Evolutionary conservation across 2,888 invertebrate species (phyloP), one percentile per base, ranked within the genome.

Genomic region (Lasioglossum lativentre): DNA sequence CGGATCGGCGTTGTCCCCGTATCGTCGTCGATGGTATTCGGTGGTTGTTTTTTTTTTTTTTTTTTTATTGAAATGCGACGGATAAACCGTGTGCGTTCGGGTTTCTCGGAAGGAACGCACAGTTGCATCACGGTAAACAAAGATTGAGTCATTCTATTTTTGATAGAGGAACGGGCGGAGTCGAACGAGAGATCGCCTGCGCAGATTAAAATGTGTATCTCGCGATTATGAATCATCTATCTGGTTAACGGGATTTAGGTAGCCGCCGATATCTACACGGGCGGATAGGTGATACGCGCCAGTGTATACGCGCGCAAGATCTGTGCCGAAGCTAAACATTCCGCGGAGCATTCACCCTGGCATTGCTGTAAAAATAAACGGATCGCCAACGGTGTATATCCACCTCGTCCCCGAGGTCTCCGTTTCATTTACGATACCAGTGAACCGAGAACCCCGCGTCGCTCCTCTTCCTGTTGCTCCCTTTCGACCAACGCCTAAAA

Each of bases 341-440:
- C 89, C 80, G 83, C 87, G 86, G 94, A 92, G 91, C 94, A 90
- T 94, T 94, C 94, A 93, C 94, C 94, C 94, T 94, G 93, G 93
- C 93, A 93, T 93, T 93, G 93, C 93, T 93, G 93, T 92, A 93
- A 94, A 94, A 94, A 94, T 94, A 94, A 94, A 94, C 93, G 92
- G 92, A 92, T 93, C 92, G 92, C 91, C 91, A 82, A 81, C 88
- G 88, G 81, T 81, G 86, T 86, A 75, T 87, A 86, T 86, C 87
- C 86, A 90, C 82, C 86, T 83, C 87, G 87, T 90, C 87, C 83
- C 83, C 87, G 87, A 86, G 87, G 80, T 87, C 84, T 84, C 78
- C 78, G 84, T 88, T 90, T 90, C 91, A 90, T 90, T 90, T 88
- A 90, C 91, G 91, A 88, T 91, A 90, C 77, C 90, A 76, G 85